Evolutionary conservation across 2,113 vertebrate species (phyloP).

Genomic region (Amia ocellicauda): DNA sequence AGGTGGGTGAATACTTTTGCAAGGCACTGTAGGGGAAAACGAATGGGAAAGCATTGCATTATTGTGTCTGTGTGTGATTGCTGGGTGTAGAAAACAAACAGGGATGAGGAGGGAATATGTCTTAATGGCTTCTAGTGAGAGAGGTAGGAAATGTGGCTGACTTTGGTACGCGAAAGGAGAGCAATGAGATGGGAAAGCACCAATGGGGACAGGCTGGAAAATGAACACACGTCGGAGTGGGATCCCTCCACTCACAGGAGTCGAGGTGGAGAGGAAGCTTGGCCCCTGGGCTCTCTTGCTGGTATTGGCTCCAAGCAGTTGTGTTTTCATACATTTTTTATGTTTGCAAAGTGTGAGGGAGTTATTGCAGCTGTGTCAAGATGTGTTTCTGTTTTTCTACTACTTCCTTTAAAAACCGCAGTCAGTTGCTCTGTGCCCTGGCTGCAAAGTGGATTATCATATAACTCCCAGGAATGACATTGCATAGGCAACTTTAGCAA

Average conservation of each 20-base stretch:
- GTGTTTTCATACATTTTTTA: not conserved
- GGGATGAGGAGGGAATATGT: too few relatives aligned
- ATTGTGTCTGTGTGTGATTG: too few relatives aligned
- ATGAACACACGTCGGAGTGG: not conserved
- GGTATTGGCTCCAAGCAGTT: not conserved
- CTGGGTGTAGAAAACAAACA: too few relatives aligned
- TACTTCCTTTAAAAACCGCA: not conserved
- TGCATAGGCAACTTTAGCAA: conserved; percentile 9
- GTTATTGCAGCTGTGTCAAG: not conserved
- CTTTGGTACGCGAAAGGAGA: too few relatives aligned
- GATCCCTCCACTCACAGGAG: not conserved
- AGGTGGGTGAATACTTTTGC: too few relatives aligned
- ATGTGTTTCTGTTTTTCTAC: not conserved
- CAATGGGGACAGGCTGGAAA: not conserved
- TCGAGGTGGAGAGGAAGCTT: not conserved
- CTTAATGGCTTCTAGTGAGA: too few relatives aligned
- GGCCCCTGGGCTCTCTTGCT: not conserved
- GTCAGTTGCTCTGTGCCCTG: not conserved
- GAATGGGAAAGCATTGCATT: too few relatives aligned
- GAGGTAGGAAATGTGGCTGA: too few relatives aligned
- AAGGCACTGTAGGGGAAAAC: too few relatives aligned
- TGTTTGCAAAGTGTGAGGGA: not conserved
- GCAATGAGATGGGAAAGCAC: too few relatives aligned
- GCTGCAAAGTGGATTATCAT: not conserved
- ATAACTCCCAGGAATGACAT: conserved; percentile 10